A percentile compares a stretch with the other conserved stretches of the same genome.
Conservation (phyloP, 2,797 vertebrate species). For the Merluccius polli region DNA sequence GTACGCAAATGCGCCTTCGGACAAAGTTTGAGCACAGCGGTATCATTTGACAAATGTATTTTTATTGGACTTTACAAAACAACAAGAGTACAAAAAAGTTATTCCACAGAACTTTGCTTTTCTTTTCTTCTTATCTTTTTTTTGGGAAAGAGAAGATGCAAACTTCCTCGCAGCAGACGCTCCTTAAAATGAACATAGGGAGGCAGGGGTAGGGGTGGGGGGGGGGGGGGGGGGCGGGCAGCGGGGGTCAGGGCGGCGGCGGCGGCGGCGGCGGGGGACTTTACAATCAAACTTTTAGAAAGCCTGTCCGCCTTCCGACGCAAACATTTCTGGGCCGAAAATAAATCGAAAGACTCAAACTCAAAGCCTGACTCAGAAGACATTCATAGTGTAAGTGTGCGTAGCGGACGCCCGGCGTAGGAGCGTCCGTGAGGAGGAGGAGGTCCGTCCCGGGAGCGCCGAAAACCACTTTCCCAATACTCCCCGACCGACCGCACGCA, state of each 20-base stretch:
- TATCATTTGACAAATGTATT: conserved; percentile 72
- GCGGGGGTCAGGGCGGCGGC: no score
- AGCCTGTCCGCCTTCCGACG: conserved; percentile 48
- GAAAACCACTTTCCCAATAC: not conserved
- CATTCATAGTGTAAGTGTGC: conserved; percentile 55
- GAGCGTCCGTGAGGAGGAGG: no score
- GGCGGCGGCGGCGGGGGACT: not conserved
- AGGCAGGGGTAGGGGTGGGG: not conserved
- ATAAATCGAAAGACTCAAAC: conserved; percentile 21
- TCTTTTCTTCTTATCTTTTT: conserved; percentile 35
- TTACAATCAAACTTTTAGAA: conserved; percentile 70
- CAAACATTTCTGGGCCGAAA: conserved; percentile 47
- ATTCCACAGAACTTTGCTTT: conserved; percentile 64
- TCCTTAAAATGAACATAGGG: conserved; percentile 42
- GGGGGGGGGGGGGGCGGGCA: not conserved
- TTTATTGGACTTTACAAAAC: conserved; percentile 83
- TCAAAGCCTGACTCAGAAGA: conserved; percentile 37
- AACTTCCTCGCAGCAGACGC: conserved; percentile 59
- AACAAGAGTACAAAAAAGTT: conserved; percentile 80
- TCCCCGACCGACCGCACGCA: conserved; percentile 24
- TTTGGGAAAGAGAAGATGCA: conserved; percentile 62
- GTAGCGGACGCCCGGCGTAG: conserved; percentile 30
- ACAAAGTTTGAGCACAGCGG: not conserved
- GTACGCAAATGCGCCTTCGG: not conserved
- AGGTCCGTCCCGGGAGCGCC: not conserved